Conservation (phyloP, 2,888 invertebrate genomes). For the Hirtodrosophila trivittata region DNA sequence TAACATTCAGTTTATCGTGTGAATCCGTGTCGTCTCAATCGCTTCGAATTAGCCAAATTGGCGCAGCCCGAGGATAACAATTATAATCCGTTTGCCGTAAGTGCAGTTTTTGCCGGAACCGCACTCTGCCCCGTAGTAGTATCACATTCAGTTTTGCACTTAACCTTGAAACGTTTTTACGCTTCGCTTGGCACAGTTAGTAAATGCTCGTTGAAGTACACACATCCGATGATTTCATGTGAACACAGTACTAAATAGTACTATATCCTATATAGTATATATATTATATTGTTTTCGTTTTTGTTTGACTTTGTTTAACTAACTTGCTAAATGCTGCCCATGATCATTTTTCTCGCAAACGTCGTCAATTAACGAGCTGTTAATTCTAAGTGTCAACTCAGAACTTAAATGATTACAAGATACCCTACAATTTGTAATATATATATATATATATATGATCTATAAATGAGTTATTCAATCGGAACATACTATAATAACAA, state of each 20-base stretch:
- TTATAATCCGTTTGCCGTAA: conserved; percentile 74
- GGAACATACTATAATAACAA: no score
- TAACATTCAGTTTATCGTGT: no score
- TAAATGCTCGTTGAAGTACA: conserved; percentile 3
- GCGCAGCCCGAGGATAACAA: conserved; percentile 68
- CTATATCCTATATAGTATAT: not conserved
- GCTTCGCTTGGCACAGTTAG: conserved; percentile 64
- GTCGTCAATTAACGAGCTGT: conserved; percentile 30
- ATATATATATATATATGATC: not conserved
- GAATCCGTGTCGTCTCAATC: not conserved
- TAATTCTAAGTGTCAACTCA: conserved; percentile 40
- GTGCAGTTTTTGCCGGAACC: conserved; percentile 45
- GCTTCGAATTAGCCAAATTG: conserved; percentile 65
- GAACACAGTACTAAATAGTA: no score
- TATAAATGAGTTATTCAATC: no score
- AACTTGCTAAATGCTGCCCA: conserved; percentile 34
- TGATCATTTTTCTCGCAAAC: conserved; percentile 22
- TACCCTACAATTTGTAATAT: not conserved
- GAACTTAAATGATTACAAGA: conserved; percentile 18
- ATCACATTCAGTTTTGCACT: conserved; percentile 8
- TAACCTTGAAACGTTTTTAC: conserved; percentile 47
- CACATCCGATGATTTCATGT: conserved; percentile 42
- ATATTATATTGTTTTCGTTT: conserved; percentile 1
- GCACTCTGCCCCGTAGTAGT: conserved; percentile 12
- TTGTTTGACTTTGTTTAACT: not conserved